Percentiles rank a stretch among this genome's conserved stretches.
These are phyloP conservation scores for Melolontha melolontha DNA, from an alignment of 2,888 invertebrate species.

Conservation along the genomic window DNA sequence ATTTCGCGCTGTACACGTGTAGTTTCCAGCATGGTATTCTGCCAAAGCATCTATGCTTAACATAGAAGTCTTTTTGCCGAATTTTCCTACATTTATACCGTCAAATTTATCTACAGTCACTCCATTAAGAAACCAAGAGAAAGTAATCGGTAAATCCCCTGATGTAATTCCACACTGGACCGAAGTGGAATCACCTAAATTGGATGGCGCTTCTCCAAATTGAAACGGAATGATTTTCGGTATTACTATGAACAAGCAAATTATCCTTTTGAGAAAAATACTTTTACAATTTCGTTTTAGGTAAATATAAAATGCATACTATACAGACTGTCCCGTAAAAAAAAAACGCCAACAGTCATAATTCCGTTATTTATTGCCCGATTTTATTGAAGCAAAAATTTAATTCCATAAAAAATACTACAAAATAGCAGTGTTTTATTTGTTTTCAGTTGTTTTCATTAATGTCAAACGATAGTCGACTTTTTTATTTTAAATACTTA, in stretches of 20 bases:
- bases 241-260: slow-evolving; percentile 69
- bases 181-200: slow-evolving; percentile 69
- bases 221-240: slow-evolving; percentile 82
- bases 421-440: too few relatives aligned
- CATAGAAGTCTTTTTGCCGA: slow-evolving; percentile 74
- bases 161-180: slow-evolving; percentile 72
- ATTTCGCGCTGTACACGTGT: slow-evolving; percentile 70
- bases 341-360: too few relatives aligned
- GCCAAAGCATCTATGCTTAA: slow-evolving; percentile 70
- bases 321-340: too few relatives aligned
- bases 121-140: slow-evolving; percentile 80
- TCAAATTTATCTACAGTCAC: slow-evolving; percentile 68
- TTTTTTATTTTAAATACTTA: too few relatives aligned
- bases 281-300: too few relatives aligned
- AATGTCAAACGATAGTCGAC: too few relatives aligned
- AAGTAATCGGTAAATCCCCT: slow-evolving; percentile 82
- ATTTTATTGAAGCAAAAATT: too few relatives aligned
- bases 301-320: too few relatives aligned
- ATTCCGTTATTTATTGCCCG: too few relatives aligned
- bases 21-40: slow-evolving; percentile 69
- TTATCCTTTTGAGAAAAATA: too few relatives aligned
- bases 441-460: too few relatives aligned
- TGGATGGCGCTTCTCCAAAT: slow-evolving; percentile 74
- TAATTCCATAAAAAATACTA: too few relatives aligned
- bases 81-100: slow-evolving; percentile 69